Evolutionary conservation across 2,113 vertebrate species (phyloP).

Genomic region (Phrynosoma blainvillii): DNA sequence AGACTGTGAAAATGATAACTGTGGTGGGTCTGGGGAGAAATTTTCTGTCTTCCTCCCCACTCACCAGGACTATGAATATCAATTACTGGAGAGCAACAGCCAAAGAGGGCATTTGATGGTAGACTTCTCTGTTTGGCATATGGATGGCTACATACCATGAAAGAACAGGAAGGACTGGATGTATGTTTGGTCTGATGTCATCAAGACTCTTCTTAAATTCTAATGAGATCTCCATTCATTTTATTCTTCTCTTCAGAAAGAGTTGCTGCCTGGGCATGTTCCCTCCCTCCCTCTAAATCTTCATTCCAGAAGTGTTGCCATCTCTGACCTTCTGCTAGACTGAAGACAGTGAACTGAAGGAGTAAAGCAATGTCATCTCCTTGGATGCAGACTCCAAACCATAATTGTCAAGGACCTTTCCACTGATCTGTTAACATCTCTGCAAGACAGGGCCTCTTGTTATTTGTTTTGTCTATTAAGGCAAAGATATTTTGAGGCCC

Average conservation of each 20-base stretch:
- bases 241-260: no score
- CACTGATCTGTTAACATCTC: not conserved
- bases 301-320: not conserved
- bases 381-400: not conserved
- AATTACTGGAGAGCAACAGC: not conserved
- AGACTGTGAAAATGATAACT: no score
- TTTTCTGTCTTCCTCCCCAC: no score
- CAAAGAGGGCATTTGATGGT: not conserved
- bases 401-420: conserved; percentile 1
- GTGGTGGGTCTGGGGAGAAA: no score
- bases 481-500: conserved; percentile 55
- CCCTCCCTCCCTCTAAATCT: not conserved
- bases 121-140: not conserved
- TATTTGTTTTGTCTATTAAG: conserved; percentile 44
- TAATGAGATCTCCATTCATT: not conserved
- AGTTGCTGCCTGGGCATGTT: not conserved
- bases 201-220: no score
- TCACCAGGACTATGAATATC: not conserved
- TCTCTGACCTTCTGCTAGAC: not conserved
- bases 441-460: conserved; percentile 55
- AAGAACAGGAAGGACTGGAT: not conserved
- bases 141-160: not conserved
- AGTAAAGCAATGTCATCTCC: not conserved
- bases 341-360: not conserved
- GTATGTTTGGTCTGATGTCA: not conserved